Conservation (phyloP, 2,888 invertebrate genomes). For the Pseudococcus longispinus region DNA sequence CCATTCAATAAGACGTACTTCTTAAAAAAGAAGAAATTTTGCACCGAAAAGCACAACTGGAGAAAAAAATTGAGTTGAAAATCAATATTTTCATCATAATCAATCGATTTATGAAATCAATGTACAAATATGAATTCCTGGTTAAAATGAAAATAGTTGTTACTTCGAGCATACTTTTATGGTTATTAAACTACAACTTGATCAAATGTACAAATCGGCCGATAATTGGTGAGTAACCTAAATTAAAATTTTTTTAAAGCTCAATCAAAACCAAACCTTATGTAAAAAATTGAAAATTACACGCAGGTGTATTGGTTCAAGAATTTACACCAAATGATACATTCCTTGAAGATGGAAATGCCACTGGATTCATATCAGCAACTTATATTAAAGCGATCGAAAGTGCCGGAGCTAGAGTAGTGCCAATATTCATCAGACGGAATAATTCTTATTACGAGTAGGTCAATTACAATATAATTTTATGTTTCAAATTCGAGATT, state of each 20-base stretch:
- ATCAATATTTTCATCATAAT: no score
- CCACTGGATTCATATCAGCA: constrained; percentile 73
- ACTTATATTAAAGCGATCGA: constrained; percentile 90
- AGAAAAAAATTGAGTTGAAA: no score
- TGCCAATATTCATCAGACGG: constrained; percentile 70
- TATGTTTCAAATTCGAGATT: background rate
- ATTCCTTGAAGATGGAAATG: background rate
- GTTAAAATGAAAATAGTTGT: background rate
- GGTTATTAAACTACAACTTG: background rate
- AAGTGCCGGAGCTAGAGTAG: constrained; percentile 83
- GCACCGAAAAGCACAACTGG: no score
- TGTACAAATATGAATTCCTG: background rate
- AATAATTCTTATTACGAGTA: constrained; percentile 54
- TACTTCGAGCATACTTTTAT: background rate
- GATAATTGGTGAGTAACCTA: background rate
- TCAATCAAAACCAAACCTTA: background rate
- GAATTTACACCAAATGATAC: background rate
- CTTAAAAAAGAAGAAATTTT: no score
- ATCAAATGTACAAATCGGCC: constrained; percentile 1
- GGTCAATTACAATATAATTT: background rate
- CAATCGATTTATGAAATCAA: no score
- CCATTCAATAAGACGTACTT: no score
- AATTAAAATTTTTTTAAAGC: background rate
- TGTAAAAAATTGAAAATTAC: background rate
- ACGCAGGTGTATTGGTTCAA: background rate